Base-by-base conservation (phyloP, 2,113 vertebrate genomes). In the Indicator indicator region DNA sequence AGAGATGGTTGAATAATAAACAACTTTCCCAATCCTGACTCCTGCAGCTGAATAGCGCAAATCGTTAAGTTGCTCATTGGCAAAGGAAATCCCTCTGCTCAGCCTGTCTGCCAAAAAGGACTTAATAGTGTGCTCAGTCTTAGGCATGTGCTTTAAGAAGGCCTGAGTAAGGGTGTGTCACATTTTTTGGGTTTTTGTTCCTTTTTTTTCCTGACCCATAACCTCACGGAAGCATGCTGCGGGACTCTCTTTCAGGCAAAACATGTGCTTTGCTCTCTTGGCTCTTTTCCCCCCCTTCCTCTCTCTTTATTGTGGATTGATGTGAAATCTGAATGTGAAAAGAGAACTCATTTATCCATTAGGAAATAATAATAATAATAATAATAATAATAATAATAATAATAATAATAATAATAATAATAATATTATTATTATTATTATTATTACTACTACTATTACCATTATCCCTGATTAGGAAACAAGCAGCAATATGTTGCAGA, bases 1-100 rank as follows among this genome's bases (percentile, higher is more conserved):
- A 93, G 93, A 40, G 59, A 91, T 93, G 83, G 75, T 93, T 83
- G 94, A 98, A 98, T 97, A 98, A 98, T 97, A 98, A 98, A 98
- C 97, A 97, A 83, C 71, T 94, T 97, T 81, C 93, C 85, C 3
- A 0, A 76, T 96, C 83, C 94, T 63, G 79, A 92, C 48, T 94
- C 78, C 21, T 69, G 48, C 75, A n/a, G 12, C 72, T 89, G 95
- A 95, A 96, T 90, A 84, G 80, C 86, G 74, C 40, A 85, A 95
- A 73, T 84, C 8, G 1, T 40, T 40, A 54, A 93, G 83, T 21
- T 94, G 67, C 76, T 96, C 50, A 27, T 44, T 59, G 44, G 88
- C 74, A 65, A 88, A 90, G 81, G 56, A 82, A 91, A 95, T 71
- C 82, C 64, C 59, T 81, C 59, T 70, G 73, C 65, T 92, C 67